Evolutionary conservation across 2,888 invertebrate species (phyloP).

Genomic region (Buathra laborator): DNA sequence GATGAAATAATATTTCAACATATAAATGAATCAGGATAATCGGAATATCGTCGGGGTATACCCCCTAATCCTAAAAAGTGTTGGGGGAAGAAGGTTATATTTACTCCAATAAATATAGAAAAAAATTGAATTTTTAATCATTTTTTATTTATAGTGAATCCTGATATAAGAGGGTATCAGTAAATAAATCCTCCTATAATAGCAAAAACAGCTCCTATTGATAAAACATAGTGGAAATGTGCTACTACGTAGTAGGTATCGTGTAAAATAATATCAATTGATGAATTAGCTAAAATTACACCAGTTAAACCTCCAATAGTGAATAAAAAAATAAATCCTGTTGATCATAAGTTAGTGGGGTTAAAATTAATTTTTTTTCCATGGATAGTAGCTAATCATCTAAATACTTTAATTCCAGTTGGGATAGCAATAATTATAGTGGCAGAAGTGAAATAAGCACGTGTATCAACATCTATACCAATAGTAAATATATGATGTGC

Average conservation of each 20-base stretch:
- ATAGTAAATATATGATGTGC: conserved; percentile 95
- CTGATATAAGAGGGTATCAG: conserved; percentile 90
- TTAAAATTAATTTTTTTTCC: conserved; percentile 88
- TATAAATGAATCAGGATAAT: conserved; percentile 89
- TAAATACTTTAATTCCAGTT: conserved; percentile 94
- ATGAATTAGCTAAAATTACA: conserved; percentile 90
- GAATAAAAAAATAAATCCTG: conserved; percentile 93
- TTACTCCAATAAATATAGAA: conserved; percentile 91
- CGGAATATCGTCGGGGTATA: conserved; percentile 92
- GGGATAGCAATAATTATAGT: conserved; percentile 95
- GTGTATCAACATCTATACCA: conserved; percentile 93
- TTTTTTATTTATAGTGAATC: conserved; percentile 87
- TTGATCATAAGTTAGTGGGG: conserved; percentile 88
- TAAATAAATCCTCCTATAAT: conserved; percentile 91
- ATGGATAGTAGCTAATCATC: conserved; percentile 89
- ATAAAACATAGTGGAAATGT: conserved; percentile 93
- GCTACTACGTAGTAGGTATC: conserved; percentile 95
- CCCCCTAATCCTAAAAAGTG: conserved; percentile 91
- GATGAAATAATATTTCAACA: conserved; percentile 90
- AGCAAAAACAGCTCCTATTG: conserved; percentile 92
- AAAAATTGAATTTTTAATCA: conserved; percentile 90
- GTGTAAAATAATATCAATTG: conserved; percentile 91
- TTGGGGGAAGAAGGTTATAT: conserved; percentile 92
- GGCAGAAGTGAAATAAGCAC: conserved; percentile 94
- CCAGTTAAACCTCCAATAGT: conserved; percentile 91